These are phyloP conservation scores for Gymnodraco acuticeps DNA, from an alignment of 2,797 vertebrate species.

Conservation along the genomic window DNA sequence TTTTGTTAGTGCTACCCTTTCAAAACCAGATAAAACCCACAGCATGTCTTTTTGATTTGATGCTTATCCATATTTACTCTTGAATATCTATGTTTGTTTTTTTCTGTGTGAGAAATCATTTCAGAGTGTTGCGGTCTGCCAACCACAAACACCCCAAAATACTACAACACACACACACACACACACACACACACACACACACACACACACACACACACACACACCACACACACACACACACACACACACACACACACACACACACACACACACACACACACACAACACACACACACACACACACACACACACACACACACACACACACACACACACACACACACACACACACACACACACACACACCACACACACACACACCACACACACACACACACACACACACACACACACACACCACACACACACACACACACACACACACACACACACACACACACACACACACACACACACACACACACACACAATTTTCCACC, in stretches of 20 bases:
- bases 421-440: too few relatives aligned
- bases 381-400: too few relatives aligned
- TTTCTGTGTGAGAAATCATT: constrained; percentile 54
- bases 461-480: constrained; percentile 22
- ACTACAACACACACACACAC: constrained; percentile 30
- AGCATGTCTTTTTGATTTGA: constrained; percentile 42
- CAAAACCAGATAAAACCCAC: constrained; percentile 18
- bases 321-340: constrained; percentile 22
- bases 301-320: too few relatives aligned
- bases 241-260: too few relatives aligned
- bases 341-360: constrained; percentile 59
- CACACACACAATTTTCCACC: constrained; percentile 70
- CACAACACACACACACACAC: too few relatives aligned
- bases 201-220: too few relatives aligned
- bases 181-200: too few relatives aligned
- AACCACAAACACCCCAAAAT: constrained; percentile 75
- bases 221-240: too few relatives aligned
- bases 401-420: too few relatives aligned
- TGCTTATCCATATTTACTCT: constrained; percentile 28
- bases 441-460: neutral
- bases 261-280: too few relatives aligned
- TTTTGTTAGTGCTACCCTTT: constrained; percentile 33
- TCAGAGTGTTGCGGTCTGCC: constrained; percentile 46
- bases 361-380: constrained; percentile 80
- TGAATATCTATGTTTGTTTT: constrained; percentile 39